Evolutionary conservation across 2,797 vertebrate genomes (phyloP).

Genomic region (Melanotaenia parkinsoni): DNA sequence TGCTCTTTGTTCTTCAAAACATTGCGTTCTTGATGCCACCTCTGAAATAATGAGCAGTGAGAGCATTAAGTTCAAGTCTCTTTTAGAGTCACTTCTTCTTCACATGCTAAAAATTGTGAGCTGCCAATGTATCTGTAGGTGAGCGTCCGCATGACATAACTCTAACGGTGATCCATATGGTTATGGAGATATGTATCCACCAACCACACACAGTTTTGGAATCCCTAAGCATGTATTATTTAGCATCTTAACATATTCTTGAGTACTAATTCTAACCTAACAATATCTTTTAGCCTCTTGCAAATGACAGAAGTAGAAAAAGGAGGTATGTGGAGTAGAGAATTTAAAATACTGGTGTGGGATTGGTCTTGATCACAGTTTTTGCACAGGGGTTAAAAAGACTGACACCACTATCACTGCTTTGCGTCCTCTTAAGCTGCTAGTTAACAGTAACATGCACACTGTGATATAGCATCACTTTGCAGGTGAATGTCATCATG

Average conservation of each 20-base stretch:
- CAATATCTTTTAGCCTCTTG: neutral
- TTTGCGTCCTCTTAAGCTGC: too few relatives aligned
- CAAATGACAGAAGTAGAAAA: neutral
- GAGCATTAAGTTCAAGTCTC: slow-evolving; percentile 10
- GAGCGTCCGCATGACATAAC: neutral
- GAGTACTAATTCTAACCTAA: too few relatives aligned
- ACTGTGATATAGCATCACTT: too few relatives aligned
- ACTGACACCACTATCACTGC: too few relatives aligned
- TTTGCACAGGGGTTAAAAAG: too few relatives aligned
- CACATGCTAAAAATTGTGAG: neutral
- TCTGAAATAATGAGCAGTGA: slow-evolving; percentile 33
- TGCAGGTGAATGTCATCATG: too few relatives aligned
- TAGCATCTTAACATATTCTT: neutral
- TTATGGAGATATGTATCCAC: neutral
- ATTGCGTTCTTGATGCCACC: slow-evolving; percentile 38
- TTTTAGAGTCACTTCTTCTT: slow-evolving; percentile 14
- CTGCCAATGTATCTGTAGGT: neutral
- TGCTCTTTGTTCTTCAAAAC: slow-evolving; percentile 34
- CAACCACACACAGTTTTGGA: neutral
- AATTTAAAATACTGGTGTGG: neutral
- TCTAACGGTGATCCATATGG: neutral
- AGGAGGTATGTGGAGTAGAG: neutral
- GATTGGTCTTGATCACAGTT: too few relatives aligned
- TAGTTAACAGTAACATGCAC: too few relatives aligned
- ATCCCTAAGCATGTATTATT: neutral